Evolutionary conservation across 2,888 invertebrate species (phyloP), one percentile per base, ranked within the genome.

Genomic region (Hydriomena furcata): DNA sequence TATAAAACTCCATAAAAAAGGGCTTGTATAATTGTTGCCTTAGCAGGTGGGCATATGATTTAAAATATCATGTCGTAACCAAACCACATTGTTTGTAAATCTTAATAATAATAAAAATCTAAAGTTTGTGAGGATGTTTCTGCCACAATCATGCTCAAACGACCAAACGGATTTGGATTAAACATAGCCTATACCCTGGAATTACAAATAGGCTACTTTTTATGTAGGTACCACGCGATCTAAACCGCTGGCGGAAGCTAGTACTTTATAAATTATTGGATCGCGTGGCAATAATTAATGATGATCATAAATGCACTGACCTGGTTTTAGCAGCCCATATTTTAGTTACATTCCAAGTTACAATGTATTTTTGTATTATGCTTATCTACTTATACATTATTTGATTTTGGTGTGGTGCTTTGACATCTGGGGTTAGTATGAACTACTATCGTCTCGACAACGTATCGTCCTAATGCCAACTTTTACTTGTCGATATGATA

Each of bases 281-380:
- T 32, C 32, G 38, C 46, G 27, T 40, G 38, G 17, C n/a, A 20
- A 25, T 46, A 46, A 38, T 45, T 7, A 11, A 11, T 7, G 3
- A 32, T 37, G 21, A 28, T 4, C 23, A 17, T 5, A 7, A 36
- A 25, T 44, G 36, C 23, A 21, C 36, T 11, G 20, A 35, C 37
- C 31, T 38, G 7, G 32, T 45, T 40, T n/a, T 46, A 57, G 56
- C 25, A 60, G 60, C 65, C 61, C 68, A 48, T 58, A 55, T 49
- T 43, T 53, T 61, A 62, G 59, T 63, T 50, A 77, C 79, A 79
- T 79, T 79, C 78, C 79, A 73, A 60, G 17, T 49, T 40, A 48
- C 61, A 65, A 63, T 59, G 23, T 51, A 68, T 72, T 73, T 73
- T 71, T 70, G 52, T 71, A 71, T 63, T 66, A 54, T 46, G 12